Base-by-base conservation (phyloP, 2,113 vertebrate species). In the Carassius auratus region DNA sequence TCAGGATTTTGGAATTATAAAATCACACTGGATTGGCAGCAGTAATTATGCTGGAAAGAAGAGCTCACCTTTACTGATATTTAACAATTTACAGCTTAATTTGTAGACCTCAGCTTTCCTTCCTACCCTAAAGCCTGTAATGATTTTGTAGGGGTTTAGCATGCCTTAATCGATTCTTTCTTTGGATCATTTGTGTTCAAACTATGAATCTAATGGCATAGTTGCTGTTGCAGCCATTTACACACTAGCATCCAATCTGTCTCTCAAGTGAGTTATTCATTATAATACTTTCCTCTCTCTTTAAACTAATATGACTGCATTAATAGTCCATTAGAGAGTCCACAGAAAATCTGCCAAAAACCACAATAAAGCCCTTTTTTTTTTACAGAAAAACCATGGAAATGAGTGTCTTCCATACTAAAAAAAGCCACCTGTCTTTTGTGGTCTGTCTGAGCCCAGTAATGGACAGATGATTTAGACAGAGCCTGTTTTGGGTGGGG, bases 381-480 rank as follows among this genome's bases (percentile, higher is more conserved):
- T 12, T 55, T 30, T 30, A 79, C 15, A 19, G 15, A 23, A 74
- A 48, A 38, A 33, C 4, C 57, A 94, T 92, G 45, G 57, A 81
- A 66, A 81, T 57, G 48, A 85, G 80, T 36, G 48, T 64, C 83
- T 86, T 68, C 68, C 71, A 45, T 81, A 84, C 80, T 85, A 88
- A 89, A 95, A 95, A 95, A 94, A 76, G 93, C 92, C 95, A 95
- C 95, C 95, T 93, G 94, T 94, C 94, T 85, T 92, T 85, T 93
- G 94, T 95, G 95, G 95, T 93, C 94, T 75, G 82, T 88, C 94
- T 93, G 92, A 93, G 91, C 84, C 42, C 55, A 66, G 38, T 88
- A 88, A 89, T 86, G 73, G 83, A 78, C 83, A 84, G 66, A 71
- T 80, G 81, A 74, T 73, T 84, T 81, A 84, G 74, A 78, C 85